Evolutionary conservation across 2,113 vertebrate genomes (phyloP).

Genomic region (Climacteris rufus): DNA sequence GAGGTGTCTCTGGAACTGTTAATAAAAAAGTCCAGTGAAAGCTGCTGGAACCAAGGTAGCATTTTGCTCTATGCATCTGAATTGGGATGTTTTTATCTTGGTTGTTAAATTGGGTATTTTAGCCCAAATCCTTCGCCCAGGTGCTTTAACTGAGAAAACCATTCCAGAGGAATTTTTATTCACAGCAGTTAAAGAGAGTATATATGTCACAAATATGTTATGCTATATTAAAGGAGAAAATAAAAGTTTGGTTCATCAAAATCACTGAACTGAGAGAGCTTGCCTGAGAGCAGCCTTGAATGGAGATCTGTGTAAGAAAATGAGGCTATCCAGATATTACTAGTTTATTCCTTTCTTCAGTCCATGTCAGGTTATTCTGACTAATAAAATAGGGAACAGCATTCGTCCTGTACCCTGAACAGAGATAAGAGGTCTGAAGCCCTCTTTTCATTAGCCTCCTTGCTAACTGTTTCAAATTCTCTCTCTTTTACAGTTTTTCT

Average conservation of each 20-base stretch:
- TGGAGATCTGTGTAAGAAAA: not conserved
- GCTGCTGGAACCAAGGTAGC: not conserved
- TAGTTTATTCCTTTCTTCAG: not conserved
- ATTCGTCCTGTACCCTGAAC: not conserved
- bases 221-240: not conserved
- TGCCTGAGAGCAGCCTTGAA: not conserved
- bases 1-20: not conserved
- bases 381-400: not conserved
- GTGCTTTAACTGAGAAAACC: not conserved
- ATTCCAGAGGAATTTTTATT: not conserved
- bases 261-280: not conserved
- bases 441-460: not conserved
- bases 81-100: not conserved
- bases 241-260: not conserved
- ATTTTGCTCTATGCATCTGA: not conserved
- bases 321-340: not conserved
- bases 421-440: not conserved
- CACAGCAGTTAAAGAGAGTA: not conserved
- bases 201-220: not conserved
- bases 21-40: not conserved
- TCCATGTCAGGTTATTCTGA: not conserved
- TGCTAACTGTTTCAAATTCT: conserved; percentile 14
- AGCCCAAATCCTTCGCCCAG: not conserved
- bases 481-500: not conserved
- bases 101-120: not conserved